Base-by-base conservation (phyloP, 2,113 vertebrate genomes). In the Polyodon spathula region DNA sequence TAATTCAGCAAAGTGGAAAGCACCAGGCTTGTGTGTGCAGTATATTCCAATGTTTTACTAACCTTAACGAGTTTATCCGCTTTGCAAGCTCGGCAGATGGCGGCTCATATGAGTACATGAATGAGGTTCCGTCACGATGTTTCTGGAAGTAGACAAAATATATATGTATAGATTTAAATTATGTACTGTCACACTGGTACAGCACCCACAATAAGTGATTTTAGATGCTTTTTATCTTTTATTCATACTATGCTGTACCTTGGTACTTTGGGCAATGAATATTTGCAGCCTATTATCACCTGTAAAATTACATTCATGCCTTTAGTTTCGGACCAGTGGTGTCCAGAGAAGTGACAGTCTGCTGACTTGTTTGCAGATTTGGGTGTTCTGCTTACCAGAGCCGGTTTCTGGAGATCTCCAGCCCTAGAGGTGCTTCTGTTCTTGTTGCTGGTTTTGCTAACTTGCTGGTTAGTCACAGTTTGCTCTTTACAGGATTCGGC, bases 121-220 rank as follows among this genome's bases (percentile, higher is more conserved):
- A 57, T 38, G 64, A 59, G 62, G 63, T 60, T 58, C 67, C 65
- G 70, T 73, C 66, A 70, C 68, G 64, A 66, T 63, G 53, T n/a
- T 11, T 60, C 61, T 64, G 46, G 15, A n/a, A 8, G 40, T 12
- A 59, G 50, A 43, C 40, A 52, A 59, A 15, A 52, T 15, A n/a
- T 44, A 39, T 17, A 15, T 11, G 52, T 44, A 53, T 56, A 38
- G 27, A 10, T 2, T 12, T 8, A 27, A 10, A 7, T 55, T n/a
- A 10, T 4, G 6, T 38, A 48, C 11, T 41, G 39, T 9, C 14
- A 51, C 17, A 42, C 42, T 27, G 40, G 46, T 54, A 17, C 40
- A 58, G 60, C 63, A 52, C n/a, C 27, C 54, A 66, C 54, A 62
- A 15, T 27, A 27, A 27, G 27, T 27, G 27, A 27, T 27, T 27